Evolutionary conservation across 2,888 invertebrate genomes (phyloP).

Genomic region (Drosophila macrothrix): DNA sequence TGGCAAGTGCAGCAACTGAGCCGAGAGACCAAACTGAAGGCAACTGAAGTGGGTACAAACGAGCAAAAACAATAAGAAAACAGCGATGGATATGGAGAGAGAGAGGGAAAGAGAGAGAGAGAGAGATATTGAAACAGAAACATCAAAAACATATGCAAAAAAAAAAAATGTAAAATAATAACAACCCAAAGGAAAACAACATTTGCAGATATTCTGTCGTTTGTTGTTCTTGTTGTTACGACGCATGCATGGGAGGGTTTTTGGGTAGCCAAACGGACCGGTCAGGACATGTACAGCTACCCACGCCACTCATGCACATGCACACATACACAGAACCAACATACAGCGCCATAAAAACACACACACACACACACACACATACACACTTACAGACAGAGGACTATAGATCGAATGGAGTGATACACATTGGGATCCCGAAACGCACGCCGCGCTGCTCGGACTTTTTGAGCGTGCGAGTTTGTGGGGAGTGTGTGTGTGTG

Average conservation of each 20-base stretch:
- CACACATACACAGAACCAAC: constrained; percentile 27
- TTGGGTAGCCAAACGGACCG: constrained; percentile 53
- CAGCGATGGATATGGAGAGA: neutral
- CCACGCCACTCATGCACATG: constrained; percentile 13
- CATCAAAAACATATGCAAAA: constrained; percentile 57
- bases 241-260: neutral
- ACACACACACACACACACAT: constrained; percentile 33
- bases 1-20: constrained; percentile 14
- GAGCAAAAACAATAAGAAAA: constrained; percentile 34
- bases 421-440: constrained; percentile 70
- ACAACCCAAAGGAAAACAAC: constrained; percentile 82
- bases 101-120: neutral
- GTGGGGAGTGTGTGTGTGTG: constrained; percentile 27
- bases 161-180: constrained; percentile 74
- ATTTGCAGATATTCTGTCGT: constrained; percentile 74
- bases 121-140: neutral
- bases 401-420: constrained; percentile 72
- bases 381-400: constrained; percentile 20
- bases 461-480: constrained; percentile 49
- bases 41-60: constrained; percentile 34
- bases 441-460: constrained; percentile 56
- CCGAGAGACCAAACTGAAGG: constrained; percentile 11
- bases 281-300: constrained; percentile 64
- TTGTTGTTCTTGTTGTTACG: constrained; percentile 31
- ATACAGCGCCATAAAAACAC: constrained; percentile 14